Evolutionary conservation across 2,797 vertebrate genomes (phyloP).

Genomic region (Leucoraja ocellata): DNA sequence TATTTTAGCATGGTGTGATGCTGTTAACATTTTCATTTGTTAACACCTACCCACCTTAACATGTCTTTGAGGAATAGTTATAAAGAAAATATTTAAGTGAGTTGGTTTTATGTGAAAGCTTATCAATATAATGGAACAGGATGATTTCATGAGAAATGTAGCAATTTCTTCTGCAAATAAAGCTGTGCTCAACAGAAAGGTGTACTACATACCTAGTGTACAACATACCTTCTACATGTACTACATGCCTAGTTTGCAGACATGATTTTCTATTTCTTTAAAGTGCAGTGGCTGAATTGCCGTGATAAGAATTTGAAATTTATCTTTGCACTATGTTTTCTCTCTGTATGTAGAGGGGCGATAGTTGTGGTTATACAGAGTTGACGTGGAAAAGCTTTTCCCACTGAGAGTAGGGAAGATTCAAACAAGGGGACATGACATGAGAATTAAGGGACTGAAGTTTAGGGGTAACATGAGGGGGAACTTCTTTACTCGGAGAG

Average conservation of each 20-base stretch:
- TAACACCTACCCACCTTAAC: too few species aligned
- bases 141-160: background rate
- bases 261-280: background rate
- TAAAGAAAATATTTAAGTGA: background rate
- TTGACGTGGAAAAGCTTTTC: too few species aligned
- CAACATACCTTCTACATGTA: too few species aligned
- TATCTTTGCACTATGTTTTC: background rate
- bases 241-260: too few species aligned
- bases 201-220: background rate
- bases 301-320: background rate
- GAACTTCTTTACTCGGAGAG: too few species aligned
- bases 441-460: too few species aligned
- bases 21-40: background rate
- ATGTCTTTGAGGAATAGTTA: background rate
- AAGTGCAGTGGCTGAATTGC: background rate
- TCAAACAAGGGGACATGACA: too few species aligned
- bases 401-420: too few species aligned
- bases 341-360: background rate
- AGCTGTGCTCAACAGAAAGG: background rate
- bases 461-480: too few species aligned
- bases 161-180: background rate
- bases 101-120: background rate
- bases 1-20: background rate
- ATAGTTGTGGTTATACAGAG: too few species aligned
- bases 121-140: background rate